phyloP scores from a whole-genome alignment of 2,113 vertebrate genomes.

The Scortum barcoo region DNA sequence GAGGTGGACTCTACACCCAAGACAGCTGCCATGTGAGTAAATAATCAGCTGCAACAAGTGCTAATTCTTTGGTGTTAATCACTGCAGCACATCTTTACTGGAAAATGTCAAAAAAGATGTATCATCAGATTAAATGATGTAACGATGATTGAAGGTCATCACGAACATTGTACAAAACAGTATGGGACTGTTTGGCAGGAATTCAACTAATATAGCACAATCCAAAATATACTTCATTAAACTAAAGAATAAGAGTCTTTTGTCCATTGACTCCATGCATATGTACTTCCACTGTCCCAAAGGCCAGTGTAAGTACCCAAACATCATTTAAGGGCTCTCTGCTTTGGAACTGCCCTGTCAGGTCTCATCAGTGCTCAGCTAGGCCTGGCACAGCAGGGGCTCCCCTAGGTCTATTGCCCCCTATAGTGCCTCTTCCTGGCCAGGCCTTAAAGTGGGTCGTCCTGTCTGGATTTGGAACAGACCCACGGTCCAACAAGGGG shows the following conservation, averaged over 20 bases:
- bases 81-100: background rate
- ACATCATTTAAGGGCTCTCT: slow-evolving; percentile 39
- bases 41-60: background rate
- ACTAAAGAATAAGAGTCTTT: slow-evolving; percentile 18
- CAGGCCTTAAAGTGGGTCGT: slow-evolving; percentile 73
- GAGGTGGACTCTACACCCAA: slow-evolving; percentile 72
- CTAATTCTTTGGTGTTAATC: background rate
- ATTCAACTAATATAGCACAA: too few species aligned
- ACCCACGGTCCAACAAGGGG: slow-evolving; percentile 30
- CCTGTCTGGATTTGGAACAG: slow-evolving; percentile 68
- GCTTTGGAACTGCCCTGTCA: slow-evolving; percentile 71
- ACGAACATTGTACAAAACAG: background rate
- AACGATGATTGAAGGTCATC: background rate
- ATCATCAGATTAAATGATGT: too few species aligned
- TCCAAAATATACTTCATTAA: slow-evolving; percentile 8
- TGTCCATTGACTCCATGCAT: background rate
- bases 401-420: slow-evolving; percentile 53
- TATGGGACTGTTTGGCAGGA: background rate
- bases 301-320: slow-evolving; percentile 38
- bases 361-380: slow-evolving; percentile 74
- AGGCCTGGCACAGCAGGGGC: slow-evolving; percentile 69
- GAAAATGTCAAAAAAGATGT: too few species aligned
- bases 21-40: slow-evolving; percentile 89
- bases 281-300: slow-evolving; percentile 13
- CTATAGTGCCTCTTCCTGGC: slow-evolving; percentile 45